Conservation (phyloP, 2,113 vertebrate species). For the Nipponia nippon region DNA sequence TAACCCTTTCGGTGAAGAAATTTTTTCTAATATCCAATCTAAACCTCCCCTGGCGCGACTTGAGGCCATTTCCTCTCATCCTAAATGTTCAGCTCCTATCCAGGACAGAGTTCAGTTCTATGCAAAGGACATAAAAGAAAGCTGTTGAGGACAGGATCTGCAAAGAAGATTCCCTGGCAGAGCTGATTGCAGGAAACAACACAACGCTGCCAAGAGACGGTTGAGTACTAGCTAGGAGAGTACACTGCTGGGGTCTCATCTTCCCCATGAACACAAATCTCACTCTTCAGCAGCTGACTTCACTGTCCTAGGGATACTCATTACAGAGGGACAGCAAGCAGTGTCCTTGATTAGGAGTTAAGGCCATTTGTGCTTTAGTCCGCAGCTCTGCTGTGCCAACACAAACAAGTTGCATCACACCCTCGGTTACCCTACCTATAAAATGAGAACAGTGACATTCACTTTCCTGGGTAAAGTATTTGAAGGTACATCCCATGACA, state of each 20-base stretch:
- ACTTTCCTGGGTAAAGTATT: not conserved
- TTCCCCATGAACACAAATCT: not conserved
- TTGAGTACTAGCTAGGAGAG: not conserved
- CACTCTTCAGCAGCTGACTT: not conserved
- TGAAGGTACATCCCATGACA: not conserved
- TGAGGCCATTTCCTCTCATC: not conserved
- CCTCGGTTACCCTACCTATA: not conserved
- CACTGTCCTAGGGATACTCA: not conserved
- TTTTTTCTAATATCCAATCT: not conserved
- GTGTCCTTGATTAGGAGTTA: not conserved
- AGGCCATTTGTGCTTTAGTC: not conserved
- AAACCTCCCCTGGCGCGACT: not conserved
- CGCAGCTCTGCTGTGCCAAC: not conserved
- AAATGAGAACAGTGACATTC: not conserved
- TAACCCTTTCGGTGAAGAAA: not conserved
- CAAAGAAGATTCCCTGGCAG: not conserved
- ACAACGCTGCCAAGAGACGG: not conserved
- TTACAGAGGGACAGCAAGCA: not conserved
- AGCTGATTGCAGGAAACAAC: not conserved
- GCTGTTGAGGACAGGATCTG: not conserved
- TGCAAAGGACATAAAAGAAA: not conserved
- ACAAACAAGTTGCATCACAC: not conserved
- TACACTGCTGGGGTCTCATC: not conserved
- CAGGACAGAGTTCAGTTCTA: not conserved
- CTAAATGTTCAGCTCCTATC: not conserved